Base-by-base conservation (phyloP, 2,888 invertebrate genomes). In the Harpalus rubripes region DNA sequence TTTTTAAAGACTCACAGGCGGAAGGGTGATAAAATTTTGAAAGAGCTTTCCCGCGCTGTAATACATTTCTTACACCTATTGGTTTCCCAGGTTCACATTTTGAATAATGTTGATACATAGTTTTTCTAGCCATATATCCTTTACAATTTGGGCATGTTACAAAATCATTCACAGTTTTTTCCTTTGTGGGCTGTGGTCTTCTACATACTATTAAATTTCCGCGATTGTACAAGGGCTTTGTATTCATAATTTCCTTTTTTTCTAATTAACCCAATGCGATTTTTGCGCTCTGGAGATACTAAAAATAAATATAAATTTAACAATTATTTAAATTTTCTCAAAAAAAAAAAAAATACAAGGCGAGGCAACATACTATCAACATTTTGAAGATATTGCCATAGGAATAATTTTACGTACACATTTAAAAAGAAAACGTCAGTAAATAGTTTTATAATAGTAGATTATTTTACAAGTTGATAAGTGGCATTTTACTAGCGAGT, bases 61-160 rank as follows among this genome's bases (percentile, higher is more conserved):
- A n/a, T n/a, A 65, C 26, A 26, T 65, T 10, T 65, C 26, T 65
- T 26, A 65, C 26, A 26, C 65, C 26, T 26, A 26, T 65, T 26
- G 1, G 12, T 5, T 2, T 26, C 22, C n/a, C 1, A 8, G 6
- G 6, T 12, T 65, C 10, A 26, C 65, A 65, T 12, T 65, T 26
- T 1, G 10, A 3, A 10, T 65, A 10, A 65, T 65, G 65, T n/a
- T 65, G 65, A 65, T 65, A 65, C 65, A 65, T 65, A 26, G 65
- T 65, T 3, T 65, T 65, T 7, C 26, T 65, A 26, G 65, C 6
- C 6, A 32, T 12, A 65, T 12, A 65, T 65, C 65, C 65, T 65
- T 65, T 65, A 10, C 65, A 65, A 26, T 65, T 1, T 10, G 65
- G 65, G 10, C 65, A 65, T 26, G 65, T 7, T 3, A 65, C 65